Evolutionary conservation across 2,888 invertebrate genomes (phyloP).

Genomic region (Orchesellides sinensis): DNA sequence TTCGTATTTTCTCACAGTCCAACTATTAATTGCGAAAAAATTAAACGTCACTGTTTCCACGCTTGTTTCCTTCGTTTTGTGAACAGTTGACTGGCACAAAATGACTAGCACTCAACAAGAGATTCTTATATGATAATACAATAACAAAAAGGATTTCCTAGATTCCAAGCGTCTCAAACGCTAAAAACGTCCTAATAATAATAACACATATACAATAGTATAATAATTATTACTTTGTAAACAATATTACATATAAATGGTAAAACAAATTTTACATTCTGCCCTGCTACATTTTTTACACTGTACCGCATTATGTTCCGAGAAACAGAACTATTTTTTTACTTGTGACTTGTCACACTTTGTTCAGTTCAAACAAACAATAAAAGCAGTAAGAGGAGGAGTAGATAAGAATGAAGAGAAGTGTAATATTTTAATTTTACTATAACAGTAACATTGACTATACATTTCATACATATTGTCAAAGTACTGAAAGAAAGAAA

Average conservation of each 20-base stretch:
- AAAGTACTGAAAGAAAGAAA: constrained; percentile 25
- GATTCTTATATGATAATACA: constrained; percentile 67
- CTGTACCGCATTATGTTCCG: background rate
- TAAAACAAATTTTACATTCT: background rate
- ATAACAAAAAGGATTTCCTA: constrained; percentile 24
- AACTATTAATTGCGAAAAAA: constrained; percentile 57
- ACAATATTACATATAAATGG: background rate
- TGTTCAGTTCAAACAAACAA: background rate
- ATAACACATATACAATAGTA: background rate
- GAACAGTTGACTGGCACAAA: constrained; percentile 72
- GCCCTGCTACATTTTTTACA: background rate
- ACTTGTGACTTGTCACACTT: constrained; percentile 6
- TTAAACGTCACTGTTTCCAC: constrained; percentile 55
- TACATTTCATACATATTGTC: constrained; percentile 18
- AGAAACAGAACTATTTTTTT: background rate
- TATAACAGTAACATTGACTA: background rate
- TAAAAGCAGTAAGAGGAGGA: constrained; percentile 1
- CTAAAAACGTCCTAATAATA: background rate
- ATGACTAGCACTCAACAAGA: constrained; percentile 73
- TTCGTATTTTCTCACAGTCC: constrained; percentile 60
- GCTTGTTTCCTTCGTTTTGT: constrained; percentile 38
- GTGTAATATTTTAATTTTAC: constrained; percentile 5
- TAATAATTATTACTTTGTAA: background rate
- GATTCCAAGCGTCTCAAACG: constrained; percentile 48
- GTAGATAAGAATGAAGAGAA: background rate